phyloP scores from a whole-genome alignment of 2,888 invertebrate species.

The Timandra comae region DNA sequence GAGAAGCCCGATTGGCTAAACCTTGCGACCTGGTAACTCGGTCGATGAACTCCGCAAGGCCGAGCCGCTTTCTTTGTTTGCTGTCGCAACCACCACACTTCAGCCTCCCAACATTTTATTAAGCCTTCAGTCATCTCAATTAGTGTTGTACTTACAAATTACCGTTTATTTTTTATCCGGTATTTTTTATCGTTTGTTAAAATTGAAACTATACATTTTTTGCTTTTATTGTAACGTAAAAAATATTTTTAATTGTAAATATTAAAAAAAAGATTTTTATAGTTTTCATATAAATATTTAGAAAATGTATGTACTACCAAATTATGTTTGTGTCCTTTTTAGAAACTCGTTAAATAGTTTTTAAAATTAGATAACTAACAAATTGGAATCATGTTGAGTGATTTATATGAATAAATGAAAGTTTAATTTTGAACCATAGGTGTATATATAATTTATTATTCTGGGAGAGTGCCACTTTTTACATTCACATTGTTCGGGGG shows the following conservation, averaged over 20 bases:
- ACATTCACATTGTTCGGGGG: constrained; percentile 2
- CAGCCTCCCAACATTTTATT: constrained; percentile 66
- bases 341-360: too few species aligned
- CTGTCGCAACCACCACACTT: constrained; percentile 62
- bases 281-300: too few species aligned
- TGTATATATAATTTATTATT: constrained; percentile 24
- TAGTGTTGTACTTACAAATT: constrained; percentile 27
- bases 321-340: too few species aligned
- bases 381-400: too few species aligned
- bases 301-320: too few species aligned
- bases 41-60: constrained; percentile 74
- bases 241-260: too few species aligned
- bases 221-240: too few species aligned
- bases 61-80: constrained; percentile 73
- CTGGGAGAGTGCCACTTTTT: neutral
- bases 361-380: too few species aligned
- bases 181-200: neutral
- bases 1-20: constrained; percentile 75
- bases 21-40: constrained; percentile 75
- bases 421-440: too few species aligned
- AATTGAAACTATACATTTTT: too few species aligned
- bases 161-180: neutral
- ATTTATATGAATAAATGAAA: too few species aligned
- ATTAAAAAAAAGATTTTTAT: neutral
- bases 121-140: constrained; percentile 66